Conservation (phyloP, 2,888 invertebrate species). For the Zhuqinia jingwanae region DNA sequence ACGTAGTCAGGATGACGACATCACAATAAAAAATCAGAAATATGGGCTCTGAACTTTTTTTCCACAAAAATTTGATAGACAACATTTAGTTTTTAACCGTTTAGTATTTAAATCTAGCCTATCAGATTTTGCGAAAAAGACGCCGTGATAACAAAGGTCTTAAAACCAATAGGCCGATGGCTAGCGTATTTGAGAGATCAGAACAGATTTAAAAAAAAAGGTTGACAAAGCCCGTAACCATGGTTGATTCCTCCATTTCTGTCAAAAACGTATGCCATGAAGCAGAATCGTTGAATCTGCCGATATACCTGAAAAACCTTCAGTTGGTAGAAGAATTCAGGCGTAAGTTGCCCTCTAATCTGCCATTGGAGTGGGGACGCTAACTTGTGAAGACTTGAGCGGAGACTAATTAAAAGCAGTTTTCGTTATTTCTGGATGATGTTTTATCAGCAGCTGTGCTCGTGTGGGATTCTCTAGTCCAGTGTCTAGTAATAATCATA, state of each 20-base stretch:
- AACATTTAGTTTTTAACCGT: too few species aligned
- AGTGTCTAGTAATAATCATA: not conserved
- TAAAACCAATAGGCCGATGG: too few species aligned
- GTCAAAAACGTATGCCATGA: conserved; percentile 1
- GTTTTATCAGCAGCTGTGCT: not conserved
- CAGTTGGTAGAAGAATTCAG: not conserved
- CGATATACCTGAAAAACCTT: not conserved
- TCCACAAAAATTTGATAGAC: too few species aligned
- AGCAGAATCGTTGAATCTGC: not conserved
- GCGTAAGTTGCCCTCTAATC: not conserved
- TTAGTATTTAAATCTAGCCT: too few species aligned
- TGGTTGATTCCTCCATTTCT: not conserved
- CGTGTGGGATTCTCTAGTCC: not conserved
- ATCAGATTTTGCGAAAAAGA: too few species aligned
- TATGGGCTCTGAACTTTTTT: too few species aligned
- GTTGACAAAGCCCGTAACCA: too few species aligned
- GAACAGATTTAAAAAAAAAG: too few species aligned
- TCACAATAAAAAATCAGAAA: too few species aligned
- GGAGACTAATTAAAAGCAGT: not conserved
- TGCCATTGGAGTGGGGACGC: not conserved
- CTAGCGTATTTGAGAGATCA: too few species aligned
- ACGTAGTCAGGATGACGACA: too few species aligned
- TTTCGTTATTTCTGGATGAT: not conserved
- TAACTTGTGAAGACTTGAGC: not conserved
- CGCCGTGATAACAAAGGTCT: too few species aligned